phyloP scores from a whole-genome alignment of 2,888 invertebrate genomes.

The Nipponacmea schrenckii region DNA sequence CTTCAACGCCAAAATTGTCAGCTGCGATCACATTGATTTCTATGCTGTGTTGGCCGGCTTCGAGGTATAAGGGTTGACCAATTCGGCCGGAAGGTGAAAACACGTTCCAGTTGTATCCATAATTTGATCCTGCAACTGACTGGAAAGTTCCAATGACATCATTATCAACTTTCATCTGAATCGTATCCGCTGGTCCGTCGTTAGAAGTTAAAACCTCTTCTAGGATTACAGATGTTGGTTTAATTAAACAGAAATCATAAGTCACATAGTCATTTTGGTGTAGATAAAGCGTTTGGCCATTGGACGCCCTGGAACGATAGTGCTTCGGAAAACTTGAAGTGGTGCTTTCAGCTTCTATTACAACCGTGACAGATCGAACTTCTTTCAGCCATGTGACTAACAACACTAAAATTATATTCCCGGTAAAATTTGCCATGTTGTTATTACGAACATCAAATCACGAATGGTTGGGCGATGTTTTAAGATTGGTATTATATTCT shows the following conservation, averaged over 20 bases:
- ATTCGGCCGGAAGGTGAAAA: constrained; percentile 19
- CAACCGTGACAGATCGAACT: no score
- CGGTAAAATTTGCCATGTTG: no score
- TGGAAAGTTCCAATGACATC: constrained; percentile 22
- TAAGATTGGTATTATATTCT: no score
- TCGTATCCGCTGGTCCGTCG: constrained; percentile 35
- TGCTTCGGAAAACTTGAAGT: not conserved
- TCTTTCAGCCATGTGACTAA: no score
- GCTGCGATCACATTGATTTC: constrained; percentile 27
- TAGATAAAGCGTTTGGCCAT: constrained; percentile 31
- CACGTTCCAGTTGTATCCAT: constrained; percentile 10
- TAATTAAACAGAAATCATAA: constrained; percentile 37
- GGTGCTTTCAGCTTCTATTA: not conserved
- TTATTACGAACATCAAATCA: no score
- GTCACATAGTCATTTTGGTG: constrained; percentile 23
- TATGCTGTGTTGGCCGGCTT: constrained; percentile 35
- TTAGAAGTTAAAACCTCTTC: constrained; percentile 37
- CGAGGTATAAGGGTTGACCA: constrained; percentile 32
- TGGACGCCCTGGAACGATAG: constrained; percentile 18
- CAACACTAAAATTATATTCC: no score
- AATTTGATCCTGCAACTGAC: constrained; percentile 14
- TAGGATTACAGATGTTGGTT: constrained; percentile 25
- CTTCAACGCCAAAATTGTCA: constrained; percentile 39
- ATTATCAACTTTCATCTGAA: constrained; percentile 33
- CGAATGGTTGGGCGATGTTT: no score